Evolutionary conservation across 2,888 invertebrate genomes (phyloP).

Genomic region (Pterostichus madidus): DNA sequence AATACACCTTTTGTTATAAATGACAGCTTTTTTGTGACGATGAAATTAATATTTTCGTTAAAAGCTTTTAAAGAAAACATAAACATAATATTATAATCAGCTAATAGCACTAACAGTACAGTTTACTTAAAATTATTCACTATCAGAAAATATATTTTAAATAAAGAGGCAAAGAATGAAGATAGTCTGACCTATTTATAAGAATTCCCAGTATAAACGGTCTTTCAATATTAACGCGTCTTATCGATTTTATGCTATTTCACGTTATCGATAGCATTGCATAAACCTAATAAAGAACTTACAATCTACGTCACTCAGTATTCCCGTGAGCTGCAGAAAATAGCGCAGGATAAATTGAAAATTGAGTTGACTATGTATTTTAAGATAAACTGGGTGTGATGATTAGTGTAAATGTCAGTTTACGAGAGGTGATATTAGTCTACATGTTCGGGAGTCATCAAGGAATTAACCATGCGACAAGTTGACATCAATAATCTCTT

Average conservation of each 20-base stretch:
- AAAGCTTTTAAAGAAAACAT: not conserved
- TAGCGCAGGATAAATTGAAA: constrained; percentile 24
- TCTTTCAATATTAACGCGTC: constrained; percentile 33
- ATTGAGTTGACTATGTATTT: constrained; percentile 23
- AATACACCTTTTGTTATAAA: not conserved
- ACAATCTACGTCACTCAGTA: constrained; percentile 30
- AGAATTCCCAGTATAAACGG: constrained; percentile 24
- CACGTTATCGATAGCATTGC: constrained; percentile 26
- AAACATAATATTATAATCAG: constrained; percentile 30
- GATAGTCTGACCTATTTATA: constrained; percentile 25
- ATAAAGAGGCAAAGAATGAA: not conserved
- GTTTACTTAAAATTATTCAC: not conserved
- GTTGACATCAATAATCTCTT: no score
- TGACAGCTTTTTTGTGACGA: constrained; percentile 11
- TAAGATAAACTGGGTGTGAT: constrained; percentile 23
- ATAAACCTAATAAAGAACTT: constrained; percentile 39
- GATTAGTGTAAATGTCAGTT: constrained; percentile 33
- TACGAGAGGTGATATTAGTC: not conserved
- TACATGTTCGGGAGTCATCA: no score
- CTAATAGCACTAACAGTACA: constrained; percentile 1
- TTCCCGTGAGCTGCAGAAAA: constrained; percentile 10
- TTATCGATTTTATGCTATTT: constrained; percentile 40
- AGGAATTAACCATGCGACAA: no score
- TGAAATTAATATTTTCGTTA: constrained; percentile 16
- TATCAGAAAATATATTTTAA: not conserved